These are phyloP conservation scores for Simalia tracyae DNA, from an alignment of 2,797 vertebrate genomes.

Conservation along the genomic window DNA sequence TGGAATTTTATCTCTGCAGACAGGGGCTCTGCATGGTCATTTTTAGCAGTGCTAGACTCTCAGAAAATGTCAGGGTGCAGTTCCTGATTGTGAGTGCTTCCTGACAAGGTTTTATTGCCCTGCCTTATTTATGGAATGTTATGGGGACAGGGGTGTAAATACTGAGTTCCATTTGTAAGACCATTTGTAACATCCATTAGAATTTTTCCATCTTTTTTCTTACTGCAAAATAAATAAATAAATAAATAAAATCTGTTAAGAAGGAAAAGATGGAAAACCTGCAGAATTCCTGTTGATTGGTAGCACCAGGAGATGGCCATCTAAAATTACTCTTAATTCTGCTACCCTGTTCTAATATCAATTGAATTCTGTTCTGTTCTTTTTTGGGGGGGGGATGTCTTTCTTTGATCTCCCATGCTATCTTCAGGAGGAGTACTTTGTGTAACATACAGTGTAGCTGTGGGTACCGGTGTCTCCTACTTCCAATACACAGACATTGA, in stretches of 20 bases:
- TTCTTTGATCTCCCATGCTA: not conserved
- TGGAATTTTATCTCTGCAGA: not conserved
- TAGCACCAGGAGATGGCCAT: not conserved
- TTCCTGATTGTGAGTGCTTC: not conserved
- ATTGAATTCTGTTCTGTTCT: not conserved
- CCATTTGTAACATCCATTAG: not conserved
- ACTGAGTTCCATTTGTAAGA: not conserved
- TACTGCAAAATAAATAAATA: not conserved
- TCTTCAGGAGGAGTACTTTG: conserved; percentile 79
- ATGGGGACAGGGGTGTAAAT: not conserved
- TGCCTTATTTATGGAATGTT: not conserved
- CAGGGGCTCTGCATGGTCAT: not conserved
- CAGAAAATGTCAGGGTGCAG: not conserved
- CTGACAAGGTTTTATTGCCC: not conserved
- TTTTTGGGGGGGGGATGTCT: not conserved
- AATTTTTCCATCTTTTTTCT: not conserved
- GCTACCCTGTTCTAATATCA: not conserved
- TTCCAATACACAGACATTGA: conserved; percentile 83
- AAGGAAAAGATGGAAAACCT: not conserved
- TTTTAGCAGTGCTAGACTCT: not conserved
- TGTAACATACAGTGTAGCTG: conserved; percentile 78
- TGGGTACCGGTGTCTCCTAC: conserved; percentile 81
- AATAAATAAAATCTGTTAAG: not conserved
- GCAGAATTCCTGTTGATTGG: not conserved
- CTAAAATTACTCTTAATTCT: not conserved